These are phyloP conservation scores for Drosophila limbata DNA, from an alignment of 2,888 invertebrate genomes.

Conservation along the genomic window DNA sequence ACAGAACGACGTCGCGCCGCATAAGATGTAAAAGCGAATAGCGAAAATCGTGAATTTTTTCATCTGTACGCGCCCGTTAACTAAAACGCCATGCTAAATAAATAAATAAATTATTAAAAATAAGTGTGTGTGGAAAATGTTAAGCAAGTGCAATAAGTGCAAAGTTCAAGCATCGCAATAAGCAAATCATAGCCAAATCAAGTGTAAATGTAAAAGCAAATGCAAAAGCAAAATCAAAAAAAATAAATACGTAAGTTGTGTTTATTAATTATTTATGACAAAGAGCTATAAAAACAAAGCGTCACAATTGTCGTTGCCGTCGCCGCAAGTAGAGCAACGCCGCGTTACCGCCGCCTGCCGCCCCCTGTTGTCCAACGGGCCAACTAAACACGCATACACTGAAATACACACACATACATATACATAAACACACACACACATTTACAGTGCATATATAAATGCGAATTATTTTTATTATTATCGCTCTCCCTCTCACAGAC, in stretches of 20 bases:
- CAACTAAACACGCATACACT: constrained; percentile 27
- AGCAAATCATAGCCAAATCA: constrained; percentile 38
- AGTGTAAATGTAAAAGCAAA: constrained; percentile 35
- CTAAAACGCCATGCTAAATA: constrained; percentile 51
- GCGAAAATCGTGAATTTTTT: constrained; percentile 46
- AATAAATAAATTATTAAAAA: constrained; percentile 28
- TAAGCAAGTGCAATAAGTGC: constrained; percentile 61
- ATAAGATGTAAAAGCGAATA: constrained; percentile 53
- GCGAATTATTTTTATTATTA: constrained; percentile 53
- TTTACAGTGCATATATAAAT: constrained; percentile 23
- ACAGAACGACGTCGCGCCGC: constrained; percentile 58
- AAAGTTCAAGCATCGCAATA: constrained; percentile 36
- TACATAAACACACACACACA: neutral
- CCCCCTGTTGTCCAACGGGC: constrained; percentile 46
- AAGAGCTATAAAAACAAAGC: constrained; percentile 38
- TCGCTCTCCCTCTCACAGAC: constrained; percentile 33
- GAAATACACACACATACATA: constrained; percentile 13
- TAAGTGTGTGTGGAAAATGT: constrained; percentile 34
- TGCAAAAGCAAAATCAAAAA: constrained; percentile 26
- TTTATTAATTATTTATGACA: constrained; percentile 50
- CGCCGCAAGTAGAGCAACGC: constrained; percentile 56
- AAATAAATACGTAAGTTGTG: constrained; percentile 57
- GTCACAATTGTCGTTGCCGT: constrained; percentile 34
- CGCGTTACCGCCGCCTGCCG: constrained; percentile 28
- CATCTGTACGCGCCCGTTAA: constrained; percentile 41